phyloP scores from a whole-genome alignment of 2,888 invertebrate species.

The Leucophora obtusa region DNA sequence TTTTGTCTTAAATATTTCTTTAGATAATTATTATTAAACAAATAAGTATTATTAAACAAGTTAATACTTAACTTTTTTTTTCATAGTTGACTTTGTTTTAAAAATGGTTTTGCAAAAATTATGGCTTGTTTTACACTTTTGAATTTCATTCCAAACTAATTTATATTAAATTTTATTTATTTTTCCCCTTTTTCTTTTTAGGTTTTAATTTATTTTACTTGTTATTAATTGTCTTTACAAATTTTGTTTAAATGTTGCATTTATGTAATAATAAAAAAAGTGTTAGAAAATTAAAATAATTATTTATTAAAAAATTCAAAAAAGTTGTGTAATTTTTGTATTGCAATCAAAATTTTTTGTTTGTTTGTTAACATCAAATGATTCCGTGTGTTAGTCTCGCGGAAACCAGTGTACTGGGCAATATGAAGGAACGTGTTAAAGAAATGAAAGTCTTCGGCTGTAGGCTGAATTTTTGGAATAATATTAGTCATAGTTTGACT shows the following conservation, averaged over 20 bases:
- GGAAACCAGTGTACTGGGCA: conserved; percentile 80
- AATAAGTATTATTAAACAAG: conserved; percentile 8
- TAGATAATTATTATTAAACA: conserved; percentile 24
- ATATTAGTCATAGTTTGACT: conserved; percentile 78
- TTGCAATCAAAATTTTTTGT: conserved; percentile 23
- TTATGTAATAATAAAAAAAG: background rate
- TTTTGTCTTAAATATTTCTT: conserved; percentile 16
- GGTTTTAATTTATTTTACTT: conserved; percentile 4
- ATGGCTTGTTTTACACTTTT: background rate
- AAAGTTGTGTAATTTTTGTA: conserved; percentile 15
- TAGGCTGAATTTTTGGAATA: conserved; percentile 80
- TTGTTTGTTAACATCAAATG: conserved; percentile 71
- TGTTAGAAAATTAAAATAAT: conserved; percentile 31
- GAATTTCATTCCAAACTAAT: conserved; percentile 6
- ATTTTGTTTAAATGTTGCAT: conserved; percentile 31
- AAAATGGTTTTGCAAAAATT: conserved; percentile 8
- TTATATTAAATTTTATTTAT: conserved; percentile 11
- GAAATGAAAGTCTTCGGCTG: conserved; percentile 80
- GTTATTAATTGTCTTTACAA: background rate
- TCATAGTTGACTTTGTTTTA: background rate
- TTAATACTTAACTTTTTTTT: background rate
- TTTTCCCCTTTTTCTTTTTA: conserved; percentile 23
- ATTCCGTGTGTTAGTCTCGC: conserved; percentile 79
- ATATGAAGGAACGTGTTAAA: conserved; percentile 80
- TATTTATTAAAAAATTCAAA: background rate